Evolutionary conservation across 2,113 vertebrate genomes (phyloP).

Genomic region (Eidolon helvum): DNA sequence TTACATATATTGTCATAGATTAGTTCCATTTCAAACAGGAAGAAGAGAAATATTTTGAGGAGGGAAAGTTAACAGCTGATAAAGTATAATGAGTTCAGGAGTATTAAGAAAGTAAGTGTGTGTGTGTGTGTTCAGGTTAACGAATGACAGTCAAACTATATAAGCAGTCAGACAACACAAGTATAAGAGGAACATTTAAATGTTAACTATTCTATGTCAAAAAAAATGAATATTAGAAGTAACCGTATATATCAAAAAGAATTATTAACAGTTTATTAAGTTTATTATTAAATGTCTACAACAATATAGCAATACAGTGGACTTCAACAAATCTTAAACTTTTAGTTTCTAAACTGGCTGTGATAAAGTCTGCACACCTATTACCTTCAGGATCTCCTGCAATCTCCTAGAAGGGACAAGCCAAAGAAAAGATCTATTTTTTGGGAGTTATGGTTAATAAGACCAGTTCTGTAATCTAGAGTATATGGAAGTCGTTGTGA

Average conservation of each 20-base stretch:
- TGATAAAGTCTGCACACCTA: not conserved
- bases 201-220: slow-evolving; percentile 44
- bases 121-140: not conserved
- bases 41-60: not conserved
- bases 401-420: not conserved
- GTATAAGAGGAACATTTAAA: slow-evolving; percentile 10
- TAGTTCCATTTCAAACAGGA: slow-evolving; percentile 23
- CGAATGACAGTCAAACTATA: not conserved
- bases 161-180: slow-evolving; percentile 18
- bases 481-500: not conserved
- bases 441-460: slow-evolving; percentile 8
- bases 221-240: slow-evolving; percentile 40
- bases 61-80: not conserved
- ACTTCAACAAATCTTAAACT: slow-evolving; percentile 12
- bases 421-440: not conserved
- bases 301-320: slow-evolving; percentile 51
- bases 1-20: slow-evolving; percentile 60
- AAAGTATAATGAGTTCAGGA: slow-evolving; percentile 42
- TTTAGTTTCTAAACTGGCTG: not conserved
- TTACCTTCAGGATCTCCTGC: not conserved
- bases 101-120: not conserved
- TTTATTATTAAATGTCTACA: slow-evolving; percentile 56
- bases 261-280: slow-evolving; percentile 67
- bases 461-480: not conserved
- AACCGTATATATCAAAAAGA: slow-evolving; percentile 51